A percentile compares a stretch with the other conserved stretches of the same genome.
phyloP scores from a whole-genome alignment of 2,888 invertebrate species.

The Dryadula phaetusa region DNA sequence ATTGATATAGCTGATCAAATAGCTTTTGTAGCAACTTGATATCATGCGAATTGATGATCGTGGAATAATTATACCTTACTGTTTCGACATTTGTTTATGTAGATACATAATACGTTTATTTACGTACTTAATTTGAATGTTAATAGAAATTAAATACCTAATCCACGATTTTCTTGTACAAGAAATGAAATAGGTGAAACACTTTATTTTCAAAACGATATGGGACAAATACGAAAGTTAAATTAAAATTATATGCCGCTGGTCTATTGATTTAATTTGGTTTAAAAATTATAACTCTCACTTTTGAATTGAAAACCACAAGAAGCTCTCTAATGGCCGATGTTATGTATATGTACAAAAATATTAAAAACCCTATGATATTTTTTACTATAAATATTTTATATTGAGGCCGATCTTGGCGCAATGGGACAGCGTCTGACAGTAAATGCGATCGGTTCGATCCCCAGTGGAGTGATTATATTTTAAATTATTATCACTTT shows the following conservation, averaged over 20 bases:
- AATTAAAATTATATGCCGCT: not conserved
- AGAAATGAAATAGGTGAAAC: not conserved
- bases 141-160: not conserved
- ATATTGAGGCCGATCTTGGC: too few species aligned
- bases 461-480: too few species aligned
- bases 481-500: too few species aligned
- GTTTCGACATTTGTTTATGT: not conserved
- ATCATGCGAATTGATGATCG: conserved; percentile 8
- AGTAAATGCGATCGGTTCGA: too few species aligned
- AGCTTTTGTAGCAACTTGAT: conserved; percentile 11
- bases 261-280: too few species aligned
- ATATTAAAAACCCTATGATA: too few species aligned
- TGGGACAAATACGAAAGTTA: not conserved
- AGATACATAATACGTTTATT: not conserved
- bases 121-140: not conserved
- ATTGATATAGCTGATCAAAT: conserved; percentile 10
- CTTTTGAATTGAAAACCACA: not conserved
- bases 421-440: too few species aligned
- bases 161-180: too few species aligned
- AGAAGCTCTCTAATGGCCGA: not conserved
- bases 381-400: too few species aligned
- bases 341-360: too few species aligned
- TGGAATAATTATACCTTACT: not conserved
- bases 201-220: not conserved
- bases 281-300: not conserved